These are phyloP conservation scores for Tyto alba DNA, from an alignment of 2,113 vertebrate species.

Conservation along the genomic window DNA sequence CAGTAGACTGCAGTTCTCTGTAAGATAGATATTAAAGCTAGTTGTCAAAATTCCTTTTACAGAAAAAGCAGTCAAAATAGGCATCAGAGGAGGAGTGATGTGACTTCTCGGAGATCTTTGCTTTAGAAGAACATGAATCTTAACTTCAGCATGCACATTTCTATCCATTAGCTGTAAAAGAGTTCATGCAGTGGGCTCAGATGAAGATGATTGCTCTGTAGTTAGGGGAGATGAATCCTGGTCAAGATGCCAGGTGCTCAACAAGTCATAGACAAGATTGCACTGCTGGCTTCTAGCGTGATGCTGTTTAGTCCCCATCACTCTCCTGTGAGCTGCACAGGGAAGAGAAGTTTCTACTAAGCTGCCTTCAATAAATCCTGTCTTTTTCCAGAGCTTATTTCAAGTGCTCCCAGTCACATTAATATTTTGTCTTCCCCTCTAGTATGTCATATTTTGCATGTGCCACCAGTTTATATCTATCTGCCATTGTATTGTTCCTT, in stretches of 20 bases:
- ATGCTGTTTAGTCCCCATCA: accelerated
- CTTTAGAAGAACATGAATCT: not conserved
- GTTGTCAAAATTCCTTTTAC: not conserved
- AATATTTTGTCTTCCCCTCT: not conserved
- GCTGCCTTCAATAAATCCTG: not conserved
- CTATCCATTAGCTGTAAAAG: not conserved
- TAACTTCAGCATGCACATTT: not conserved
- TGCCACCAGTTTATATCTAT: not conserved
- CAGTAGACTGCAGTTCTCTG: not conserved
- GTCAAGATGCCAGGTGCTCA: not conserved
- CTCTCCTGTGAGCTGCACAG: not conserved
- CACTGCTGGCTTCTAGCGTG: not conserved
- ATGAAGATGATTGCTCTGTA: not conserved
- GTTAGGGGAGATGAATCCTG: not conserved
- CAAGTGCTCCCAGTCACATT: not conserved
- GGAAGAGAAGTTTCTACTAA: not conserved
- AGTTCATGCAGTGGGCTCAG: not conserved
- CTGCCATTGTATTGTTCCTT: not conserved
- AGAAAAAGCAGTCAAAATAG: not conserved
- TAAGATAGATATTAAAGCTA: not conserved
- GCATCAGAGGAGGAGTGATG: not conserved
- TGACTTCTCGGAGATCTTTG: not conserved
- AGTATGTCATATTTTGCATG: not conserved
- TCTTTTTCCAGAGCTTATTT: not conserved
- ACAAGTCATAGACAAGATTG: not conserved